phyloP scores from a whole-genome alignment of 2,888 invertebrate genomes.

The Rotaria sp. region DNA sequence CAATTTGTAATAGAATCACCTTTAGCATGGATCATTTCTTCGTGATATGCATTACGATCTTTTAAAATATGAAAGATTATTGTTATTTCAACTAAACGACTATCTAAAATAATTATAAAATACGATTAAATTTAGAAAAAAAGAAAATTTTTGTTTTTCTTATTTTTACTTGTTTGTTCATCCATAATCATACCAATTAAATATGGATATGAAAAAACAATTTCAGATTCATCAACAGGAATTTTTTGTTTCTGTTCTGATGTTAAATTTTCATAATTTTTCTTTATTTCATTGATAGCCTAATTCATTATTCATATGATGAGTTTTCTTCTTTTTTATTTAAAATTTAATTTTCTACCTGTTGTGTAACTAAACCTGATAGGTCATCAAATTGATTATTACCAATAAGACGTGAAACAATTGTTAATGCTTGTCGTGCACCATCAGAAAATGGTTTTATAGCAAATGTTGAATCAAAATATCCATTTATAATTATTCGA shows the following conservation, averaged over 20 bases:
- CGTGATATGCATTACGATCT: not conserved
- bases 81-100: constrained; percentile 20
- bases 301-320: not conserved
- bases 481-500: not conserved
- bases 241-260: constrained; percentile 6
- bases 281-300: not conserved
- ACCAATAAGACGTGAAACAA: constrained; percentile 3
- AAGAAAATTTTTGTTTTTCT: no score
- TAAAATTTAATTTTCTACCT: not conserved
- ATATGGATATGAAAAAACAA: constrained; percentile 6
- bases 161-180: not conserved
- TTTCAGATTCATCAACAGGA: not conserved
- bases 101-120: not conserved
- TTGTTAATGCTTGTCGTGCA: not conserved
- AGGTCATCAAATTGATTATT: constrained; percentile 1
- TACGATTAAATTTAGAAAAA: no score
- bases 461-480: constrained; percentile 18
- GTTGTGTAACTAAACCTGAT: not conserved
- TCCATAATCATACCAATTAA: constrained; percentile 21
- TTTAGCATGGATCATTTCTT: not conserved
- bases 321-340: not conserved
- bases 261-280: not conserved
- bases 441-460: constrained; percentile 19
- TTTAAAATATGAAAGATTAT: constrained; percentile 6
- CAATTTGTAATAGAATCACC: not conserved